Conservation (phyloP, 92 coral and sea anemone genomes). For the Palythoa heliodiscus region DNA sequence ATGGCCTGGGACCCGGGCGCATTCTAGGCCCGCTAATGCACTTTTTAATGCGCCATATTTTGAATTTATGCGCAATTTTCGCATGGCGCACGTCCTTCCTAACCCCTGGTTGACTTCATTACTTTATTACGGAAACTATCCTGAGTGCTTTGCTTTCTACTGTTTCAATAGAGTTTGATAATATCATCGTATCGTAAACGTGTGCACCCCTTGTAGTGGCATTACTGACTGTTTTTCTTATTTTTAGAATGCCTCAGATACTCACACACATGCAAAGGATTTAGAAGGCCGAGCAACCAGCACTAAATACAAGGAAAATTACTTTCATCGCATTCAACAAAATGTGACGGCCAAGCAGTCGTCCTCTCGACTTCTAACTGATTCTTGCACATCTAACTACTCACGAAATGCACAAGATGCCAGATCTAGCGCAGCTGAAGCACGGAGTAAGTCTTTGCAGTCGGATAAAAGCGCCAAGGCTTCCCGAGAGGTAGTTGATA, state of each 20-base stretch:
- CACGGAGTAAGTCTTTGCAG: slow-evolving; percentile 49
- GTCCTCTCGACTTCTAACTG: slow-evolving; percentile 42
- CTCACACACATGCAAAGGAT: slow-evolving; percentile 54
- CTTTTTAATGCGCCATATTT: too few relatives aligned
- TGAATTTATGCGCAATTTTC: too few relatives aligned
- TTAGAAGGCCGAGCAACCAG: slow-evolving; percentile 50
- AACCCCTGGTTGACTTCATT: too few relatives aligned
- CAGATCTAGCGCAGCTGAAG: slow-evolving; percentile 46
- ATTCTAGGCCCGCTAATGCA: too few relatives aligned
- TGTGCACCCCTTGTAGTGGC: neutral
- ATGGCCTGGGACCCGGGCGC: too few relatives aligned
- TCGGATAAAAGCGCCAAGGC: slow-evolving; percentile 55
- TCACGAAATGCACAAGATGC: slow-evolving; percentile 58
- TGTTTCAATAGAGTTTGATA: neutral
- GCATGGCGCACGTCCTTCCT: too few relatives aligned
- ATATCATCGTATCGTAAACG: too few relatives aligned
- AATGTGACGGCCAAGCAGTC: slow-evolving; percentile 45
- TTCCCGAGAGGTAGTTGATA: slow-evolving; percentile 47
- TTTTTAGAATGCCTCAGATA: slow-evolving; percentile 57
- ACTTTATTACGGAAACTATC: too few relatives aligned
- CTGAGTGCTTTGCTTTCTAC: too few relatives aligned
- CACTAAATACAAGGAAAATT: slow-evolving; percentile 61
- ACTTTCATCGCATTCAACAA: slow-evolving; percentile 25
- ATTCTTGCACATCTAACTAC: slow-evolving; percentile 66
- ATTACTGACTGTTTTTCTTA: neutral